These are phyloP conservation scores for Radopholus similis DNA, from an alignment of 1,140 invertebrate species.

Conservation along the genomic window DNA sequence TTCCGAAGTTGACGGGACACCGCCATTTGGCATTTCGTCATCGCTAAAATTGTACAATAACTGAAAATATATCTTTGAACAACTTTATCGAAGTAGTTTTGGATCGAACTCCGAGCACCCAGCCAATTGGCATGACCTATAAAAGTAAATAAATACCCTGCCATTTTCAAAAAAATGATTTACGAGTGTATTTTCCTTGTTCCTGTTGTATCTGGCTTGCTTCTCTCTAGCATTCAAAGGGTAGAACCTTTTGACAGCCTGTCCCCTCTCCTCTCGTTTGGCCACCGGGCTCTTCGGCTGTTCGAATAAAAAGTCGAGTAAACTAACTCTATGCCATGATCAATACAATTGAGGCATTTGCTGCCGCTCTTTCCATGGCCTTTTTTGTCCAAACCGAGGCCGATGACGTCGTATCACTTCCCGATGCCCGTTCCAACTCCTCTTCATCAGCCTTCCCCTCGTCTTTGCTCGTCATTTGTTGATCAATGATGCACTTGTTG, in stretches of 20 bases:
- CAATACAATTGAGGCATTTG: conserved; percentile 52
- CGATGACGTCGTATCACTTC: conserved; percentile 7
- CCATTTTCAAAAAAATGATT: not conserved
- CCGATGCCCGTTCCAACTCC: conserved; percentile 37
- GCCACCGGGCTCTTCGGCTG: conserved; percentile 52
- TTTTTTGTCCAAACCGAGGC: conserved; percentile 49
- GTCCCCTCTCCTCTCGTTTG: conserved; percentile 62
- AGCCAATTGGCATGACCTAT: conserved; percentile 85
- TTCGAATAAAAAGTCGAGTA: conserved; percentile 22
- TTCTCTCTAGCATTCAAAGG: conserved; percentile 65
- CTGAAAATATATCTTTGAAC: not conserved
- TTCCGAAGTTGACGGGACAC: not conserved
- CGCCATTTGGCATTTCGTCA: conserved; percentile 59
- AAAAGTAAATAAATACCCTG: conserved; percentile 80
- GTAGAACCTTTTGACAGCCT: conserved; percentile 75
- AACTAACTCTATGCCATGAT: not conserved
- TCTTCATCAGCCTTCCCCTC: conserved; percentile 24
- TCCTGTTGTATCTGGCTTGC: not conserved
- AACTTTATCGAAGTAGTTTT: conserved; percentile 70
- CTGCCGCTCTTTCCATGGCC: conserved; percentile 55
- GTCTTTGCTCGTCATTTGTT: not conserved
- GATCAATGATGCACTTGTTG: no score
- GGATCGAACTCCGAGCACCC: conserved; percentile 82
- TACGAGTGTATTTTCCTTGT: not conserved
- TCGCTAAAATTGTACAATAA: conserved; percentile 21